Base-by-base conservation (phyloP, 2,113 vertebrate genomes). In the Otocyon megalotis region DNA sequence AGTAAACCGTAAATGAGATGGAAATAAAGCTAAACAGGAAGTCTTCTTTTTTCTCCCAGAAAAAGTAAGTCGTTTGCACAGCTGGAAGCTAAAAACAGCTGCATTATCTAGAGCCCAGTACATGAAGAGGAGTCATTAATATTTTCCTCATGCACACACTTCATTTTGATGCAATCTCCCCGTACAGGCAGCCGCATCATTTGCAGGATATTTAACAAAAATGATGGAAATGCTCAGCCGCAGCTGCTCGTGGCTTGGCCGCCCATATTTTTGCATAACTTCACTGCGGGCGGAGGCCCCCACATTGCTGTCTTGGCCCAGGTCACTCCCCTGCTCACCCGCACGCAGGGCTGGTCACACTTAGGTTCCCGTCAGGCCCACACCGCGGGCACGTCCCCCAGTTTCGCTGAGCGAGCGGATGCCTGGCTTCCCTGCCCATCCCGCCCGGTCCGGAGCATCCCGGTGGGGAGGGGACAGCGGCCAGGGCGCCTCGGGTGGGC, bases 201-300 rank as follows among this genome's bases (percentile, higher is more conserved):
- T 97, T 97, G 97, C 92, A 97, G 85, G 94, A 97, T 98, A 97
- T 96, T 98, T 97, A 97, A 97, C 97, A 97, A 96, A 98, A 97
- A 96, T 95, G 96, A 97, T 96, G 96, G 93, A 96, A 96, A 97
- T 90, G 92, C 92, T 93, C 89, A 96, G 92, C 93, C 97, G 90
- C 97, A 98, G 98, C 97, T 98, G 98, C 96, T 97, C 98, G 96
- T 97, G 95, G 96, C 96, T 97, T 97, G 92, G 97, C 84, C 93
- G 90, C 94, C 92, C 89, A 91, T 96, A 94, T 94, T 97, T 97
- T 95, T 98, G 97, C 97, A 98, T 97, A 97, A 94, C 98, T 98
- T 98, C 97, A 95, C 80, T 76, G 90, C 65, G 90, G 60, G 87
- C 32, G 85, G 92, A 96, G 94, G 92, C 76, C 90, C 43, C 43